Base-by-base conservation (phyloP, 2,797 vertebrate species). In the Hozukius guyotensis region DNA sequence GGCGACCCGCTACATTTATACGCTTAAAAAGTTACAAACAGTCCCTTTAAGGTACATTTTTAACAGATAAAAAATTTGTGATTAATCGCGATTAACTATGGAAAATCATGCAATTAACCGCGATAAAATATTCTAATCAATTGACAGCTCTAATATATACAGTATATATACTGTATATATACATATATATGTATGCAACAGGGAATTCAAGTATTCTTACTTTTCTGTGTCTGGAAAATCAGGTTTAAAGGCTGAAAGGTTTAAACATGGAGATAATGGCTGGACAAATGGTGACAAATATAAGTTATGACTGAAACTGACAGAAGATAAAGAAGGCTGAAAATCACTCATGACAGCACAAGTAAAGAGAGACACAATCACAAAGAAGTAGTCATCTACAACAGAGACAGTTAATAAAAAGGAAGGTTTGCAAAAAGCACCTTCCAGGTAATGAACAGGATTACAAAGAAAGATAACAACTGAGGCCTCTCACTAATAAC, bases 401-500 rank as follows among this genome's bases (percentile, higher is more conserved):
- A 18, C 11, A 52, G 24, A 46, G 8, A 42, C 5, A 1, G 4
- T 29, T 27, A 5, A 25, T 25, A 13, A 38, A 65, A 67, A 57
- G 9, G 4, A 80, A 34, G 8, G 6, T 16, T 61, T 18, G 14
- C 25, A 42, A 66, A 65, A 66, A n/a, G 2, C 4, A 18, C 63
- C 16, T 65, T 20, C 34, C 9, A 31, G 8, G 3, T 53, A 25
- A 63, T 56, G 12, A 73, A 78, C 29, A 61, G n/a, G 57, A 81
- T 82, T 8, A 10, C 13, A 65, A 34, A 80, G 22, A 63, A 53
- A 61, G 60, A 80, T 69, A 14, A 75, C 13, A 70, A 46, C 42
- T 81, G 20, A 83, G 60, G 64, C 29, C 62, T 75, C n/a, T n/a
- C n/a, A n/a, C n/a, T n/a, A n/a, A n/a, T n/a, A 59, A 74, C 61